Conservation (phyloP, 2,113 vertebrate species). For the Xiphophorus couchianus region DNA sequence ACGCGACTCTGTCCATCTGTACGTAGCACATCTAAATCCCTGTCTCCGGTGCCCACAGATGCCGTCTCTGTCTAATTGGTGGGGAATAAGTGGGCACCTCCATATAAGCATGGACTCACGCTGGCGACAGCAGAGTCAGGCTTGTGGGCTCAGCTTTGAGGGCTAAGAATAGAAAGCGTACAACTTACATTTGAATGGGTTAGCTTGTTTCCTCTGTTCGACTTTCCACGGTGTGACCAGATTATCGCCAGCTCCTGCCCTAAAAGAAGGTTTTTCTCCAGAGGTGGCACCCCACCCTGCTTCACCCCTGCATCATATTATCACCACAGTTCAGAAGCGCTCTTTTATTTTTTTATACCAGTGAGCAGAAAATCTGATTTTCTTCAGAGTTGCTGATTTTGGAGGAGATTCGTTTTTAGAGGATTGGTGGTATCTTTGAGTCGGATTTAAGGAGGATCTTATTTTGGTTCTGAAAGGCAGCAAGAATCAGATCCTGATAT, state of each 20-base stretch:
- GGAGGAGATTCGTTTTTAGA: conserved; percentile 59
- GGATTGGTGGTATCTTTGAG: conserved; percentile 42
- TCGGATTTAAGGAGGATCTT: conserved; percentile 38
- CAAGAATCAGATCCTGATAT: conserved; percentile 68
- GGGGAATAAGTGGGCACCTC: conserved; percentile 8
- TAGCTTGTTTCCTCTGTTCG: conserved; percentile 66
- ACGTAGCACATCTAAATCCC: conserved; percentile 39
- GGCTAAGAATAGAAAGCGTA: conserved; percentile 31
- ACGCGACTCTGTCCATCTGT: conserved; percentile 35
- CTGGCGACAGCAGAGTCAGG: background rate
- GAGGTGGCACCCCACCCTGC: conserved; percentile 49
- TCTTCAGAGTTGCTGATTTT: conserved; percentile 52
- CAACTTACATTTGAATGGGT: conserved; percentile 65
- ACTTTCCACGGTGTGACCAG: conserved; percentile 65
- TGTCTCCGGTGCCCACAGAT: conserved; percentile 76
- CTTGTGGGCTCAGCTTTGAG: conserved; percentile 15
- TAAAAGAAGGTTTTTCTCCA: conserved; percentile 32
- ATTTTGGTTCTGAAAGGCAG: conserved; percentile 62
- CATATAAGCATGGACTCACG: conserved; percentile 10
- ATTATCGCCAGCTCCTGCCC: conserved; percentile 62
- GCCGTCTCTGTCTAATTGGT: conserved; percentile 75
- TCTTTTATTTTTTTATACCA: background rate
- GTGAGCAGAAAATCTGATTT: conserved; percentile 61
- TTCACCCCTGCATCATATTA: conserved; percentile 55
- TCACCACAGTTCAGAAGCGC: conserved; percentile 56